phyloP scores from a whole-genome alignment of 2,888 invertebrate species.

The Nematopogon swammerdamellus region DNA sequence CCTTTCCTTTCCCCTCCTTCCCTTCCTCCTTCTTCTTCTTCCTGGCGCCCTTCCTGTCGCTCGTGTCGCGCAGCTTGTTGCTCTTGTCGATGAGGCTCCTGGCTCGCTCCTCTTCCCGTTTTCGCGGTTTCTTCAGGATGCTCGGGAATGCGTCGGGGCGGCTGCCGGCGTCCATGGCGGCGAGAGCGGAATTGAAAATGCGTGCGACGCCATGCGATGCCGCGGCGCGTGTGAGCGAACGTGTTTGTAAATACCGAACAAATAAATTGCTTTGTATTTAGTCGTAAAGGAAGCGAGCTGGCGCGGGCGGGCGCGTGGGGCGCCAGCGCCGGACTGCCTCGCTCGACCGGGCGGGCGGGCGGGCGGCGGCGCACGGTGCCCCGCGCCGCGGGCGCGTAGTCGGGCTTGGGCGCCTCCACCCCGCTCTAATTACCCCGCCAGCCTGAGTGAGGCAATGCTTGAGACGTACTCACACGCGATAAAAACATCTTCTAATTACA shows the following conservation, averaged over 20 bases:
- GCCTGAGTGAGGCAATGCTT: no score
- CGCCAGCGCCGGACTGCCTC: slow-evolving; percentile 43
- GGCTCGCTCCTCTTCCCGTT: slow-evolving; percentile 36
- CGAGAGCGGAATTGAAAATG: slow-evolving; percentile 7
- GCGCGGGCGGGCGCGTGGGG: slow-evolving; percentile 46
- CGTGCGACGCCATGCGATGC: slow-evolving; percentile 21
- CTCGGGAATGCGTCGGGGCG: slow-evolving; percentile 46
- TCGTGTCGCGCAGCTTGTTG: slow-evolving; percentile 1
- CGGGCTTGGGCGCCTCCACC: no score
- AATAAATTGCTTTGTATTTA: no score
- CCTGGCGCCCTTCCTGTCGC: slow-evolving; percentile 15
- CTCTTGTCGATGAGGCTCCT: slow-evolving; percentile 9
- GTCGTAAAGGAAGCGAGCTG: not conserved
- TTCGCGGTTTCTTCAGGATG: slow-evolving; percentile 46
- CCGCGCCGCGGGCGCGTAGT: not conserved
- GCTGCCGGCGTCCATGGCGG: slow-evolving; percentile 44
- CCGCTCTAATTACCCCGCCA: no score
- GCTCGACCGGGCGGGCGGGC: slow-evolving; percentile 9
- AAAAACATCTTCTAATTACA: no score
- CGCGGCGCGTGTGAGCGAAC: slow-evolving; percentile 14
- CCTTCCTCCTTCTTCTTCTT: slow-evolving; percentile 19
- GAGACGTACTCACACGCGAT: no score
- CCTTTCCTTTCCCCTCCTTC: slow-evolving; percentile 7
- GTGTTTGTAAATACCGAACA: slow-evolving; percentile 6
- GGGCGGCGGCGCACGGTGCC: slow-evolving; percentile 7